Conservation (phyloP, 2,888 invertebrate genomes). For the Cheilosia urbana region DNA sequence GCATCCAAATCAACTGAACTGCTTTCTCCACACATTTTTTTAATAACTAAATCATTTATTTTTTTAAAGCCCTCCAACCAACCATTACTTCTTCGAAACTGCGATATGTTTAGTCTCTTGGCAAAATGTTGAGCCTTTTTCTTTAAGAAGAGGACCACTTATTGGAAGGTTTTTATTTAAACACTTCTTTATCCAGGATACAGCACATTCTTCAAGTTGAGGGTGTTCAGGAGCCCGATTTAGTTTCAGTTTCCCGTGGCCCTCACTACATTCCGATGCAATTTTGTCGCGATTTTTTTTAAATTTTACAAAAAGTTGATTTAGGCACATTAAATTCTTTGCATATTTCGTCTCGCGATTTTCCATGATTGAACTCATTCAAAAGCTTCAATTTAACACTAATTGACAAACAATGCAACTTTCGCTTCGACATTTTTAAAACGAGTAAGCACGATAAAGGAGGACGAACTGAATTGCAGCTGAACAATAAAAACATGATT, state of each 20-base stretch:
- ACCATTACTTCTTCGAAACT: neutral
- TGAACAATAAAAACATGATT: neutral
- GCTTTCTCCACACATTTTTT: neutral
- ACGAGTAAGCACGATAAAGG: neutral
- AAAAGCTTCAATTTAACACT: no score
- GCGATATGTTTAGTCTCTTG: neutral
- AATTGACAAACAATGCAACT: neutral
- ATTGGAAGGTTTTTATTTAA: neutral
- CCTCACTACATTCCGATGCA: conserved; percentile 6
- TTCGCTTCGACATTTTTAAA: neutral
- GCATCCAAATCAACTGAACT: conserved; percentile 1
- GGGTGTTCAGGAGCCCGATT: neutral
- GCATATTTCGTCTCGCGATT: neutral
- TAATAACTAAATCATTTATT: neutral
- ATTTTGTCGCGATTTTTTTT: conserved; percentile 3
- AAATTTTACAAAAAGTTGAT: neutral
- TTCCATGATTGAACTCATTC: neutral
- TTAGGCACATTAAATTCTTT: neutral
- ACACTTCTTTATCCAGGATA: neutral
- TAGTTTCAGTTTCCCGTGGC: neutral
- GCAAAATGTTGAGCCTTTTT: conserved; percentile 15
- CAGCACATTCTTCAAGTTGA: neutral
- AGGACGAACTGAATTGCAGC: conserved; percentile 5
- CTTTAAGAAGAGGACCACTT: neutral
- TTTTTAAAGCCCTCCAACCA: neutral